Percentiles rank a stretch among this genome's conserved stretches.
Evolutionary conservation across 2,113 vertebrate genomes (phyloP).

Genomic region (Misgurnus mizolepis): DNA sequence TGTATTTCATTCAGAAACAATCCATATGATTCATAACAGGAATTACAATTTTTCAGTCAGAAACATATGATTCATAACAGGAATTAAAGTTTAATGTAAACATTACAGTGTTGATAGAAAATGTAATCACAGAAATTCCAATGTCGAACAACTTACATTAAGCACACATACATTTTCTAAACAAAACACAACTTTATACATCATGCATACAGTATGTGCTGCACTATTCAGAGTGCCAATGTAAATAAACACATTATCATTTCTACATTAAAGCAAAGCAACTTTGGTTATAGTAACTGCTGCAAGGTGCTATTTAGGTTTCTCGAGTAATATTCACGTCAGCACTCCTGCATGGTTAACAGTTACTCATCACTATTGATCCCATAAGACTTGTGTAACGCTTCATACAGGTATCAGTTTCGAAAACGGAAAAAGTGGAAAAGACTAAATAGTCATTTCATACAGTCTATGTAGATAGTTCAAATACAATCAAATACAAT

Average conservation of each 20-base stretch:
- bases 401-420: neutral
- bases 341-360: neutral
- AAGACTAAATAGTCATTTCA: no score
- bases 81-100: neutral
- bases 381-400: neutral
- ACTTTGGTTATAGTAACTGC: no score
- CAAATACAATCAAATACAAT: no score
- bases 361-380: neutral
- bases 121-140: neutral
- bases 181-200: neutral
- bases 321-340: neutral
- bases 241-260: neutral
- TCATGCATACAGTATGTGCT: neutral
- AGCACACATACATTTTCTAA: no score
- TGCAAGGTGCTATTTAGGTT: no score
- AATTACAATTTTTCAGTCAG: neutral
- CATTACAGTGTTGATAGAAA: neutral
- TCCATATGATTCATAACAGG: neutral
- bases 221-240: neutral
- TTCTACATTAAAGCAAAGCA: neutral
- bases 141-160: neutral
- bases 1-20: neutral
- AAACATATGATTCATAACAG: neutral
- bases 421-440: neutral
- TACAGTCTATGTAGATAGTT: no score